phyloP scores from a whole-genome alignment of 1,140 invertebrate species.

The Berghia stephanieae region DNA sequence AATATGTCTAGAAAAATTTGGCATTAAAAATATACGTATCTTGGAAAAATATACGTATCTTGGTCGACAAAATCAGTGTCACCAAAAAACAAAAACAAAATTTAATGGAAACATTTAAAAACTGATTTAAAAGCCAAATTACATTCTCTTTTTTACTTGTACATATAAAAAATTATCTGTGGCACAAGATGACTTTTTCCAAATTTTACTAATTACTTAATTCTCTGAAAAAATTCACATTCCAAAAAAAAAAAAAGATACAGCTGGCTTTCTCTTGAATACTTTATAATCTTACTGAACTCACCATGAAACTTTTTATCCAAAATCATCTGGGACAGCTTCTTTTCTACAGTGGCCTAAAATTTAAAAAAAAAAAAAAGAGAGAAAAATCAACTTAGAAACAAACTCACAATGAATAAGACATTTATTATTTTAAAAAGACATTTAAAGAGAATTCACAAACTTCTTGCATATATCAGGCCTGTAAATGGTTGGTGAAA shows the following conservation, averaged over 20 bases:
- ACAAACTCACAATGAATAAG: no score
- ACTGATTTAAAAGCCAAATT: background rate
- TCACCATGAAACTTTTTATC: slow-evolving; percentile 89
- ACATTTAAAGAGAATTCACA: no score
- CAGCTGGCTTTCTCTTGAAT: background rate
- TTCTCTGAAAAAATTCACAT: no score
- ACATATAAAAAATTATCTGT: background rate
- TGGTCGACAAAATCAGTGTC: no score
- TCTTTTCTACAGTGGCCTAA: slow-evolving; percentile 94
- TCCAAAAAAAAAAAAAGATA: background rate
- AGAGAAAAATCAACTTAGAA: slow-evolving; percentile 11
- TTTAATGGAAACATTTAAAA: no score
- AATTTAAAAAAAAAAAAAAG: slow-evolving; percentile 39
- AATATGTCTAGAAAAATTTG: no score
- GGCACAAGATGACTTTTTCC: background rate
- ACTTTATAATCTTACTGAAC: slow-evolving; percentile 24
- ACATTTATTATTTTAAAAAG: no score
- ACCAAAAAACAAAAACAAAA: no score
- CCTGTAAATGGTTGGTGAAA: no score
- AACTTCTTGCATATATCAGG: no score
- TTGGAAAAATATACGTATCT: no score
- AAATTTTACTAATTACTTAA: background rate
- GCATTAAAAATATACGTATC: no score
- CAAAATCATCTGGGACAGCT: slow-evolving; percentile 99
- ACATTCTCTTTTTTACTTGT: background rate